phyloP scores from a whole-genome alignment of 2,888 invertebrate genomes.

The Diaphora mendica region DNA sequence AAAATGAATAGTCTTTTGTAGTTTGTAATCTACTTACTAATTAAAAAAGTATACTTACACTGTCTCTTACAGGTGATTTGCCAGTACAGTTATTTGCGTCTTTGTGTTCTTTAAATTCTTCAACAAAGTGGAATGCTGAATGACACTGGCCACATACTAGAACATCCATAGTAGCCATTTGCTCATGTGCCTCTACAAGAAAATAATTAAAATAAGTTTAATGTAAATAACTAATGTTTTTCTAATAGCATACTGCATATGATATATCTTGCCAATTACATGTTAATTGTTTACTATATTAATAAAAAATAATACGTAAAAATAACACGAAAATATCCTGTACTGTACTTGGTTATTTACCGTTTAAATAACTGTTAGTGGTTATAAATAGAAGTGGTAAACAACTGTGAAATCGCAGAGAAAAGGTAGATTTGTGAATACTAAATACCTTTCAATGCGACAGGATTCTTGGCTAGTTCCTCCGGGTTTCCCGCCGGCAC shows the following conservation, averaged over 20 bases:
- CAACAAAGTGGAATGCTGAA: conserved; percentile 91
- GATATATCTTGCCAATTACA: too few species aligned
- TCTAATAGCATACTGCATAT: too few species aligned
- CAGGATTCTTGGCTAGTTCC: conserved; percentile 88
- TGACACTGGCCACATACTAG: conserved; percentile 94
- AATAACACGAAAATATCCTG: too few species aligned
- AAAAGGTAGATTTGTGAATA: background rate
- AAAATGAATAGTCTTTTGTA: background rate
- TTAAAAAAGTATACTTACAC: conserved; percentile 77
- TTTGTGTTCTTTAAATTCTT: conserved; percentile 92
- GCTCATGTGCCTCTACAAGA: conserved; percentile 90
- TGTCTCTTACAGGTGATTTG: conserved; percentile 88
- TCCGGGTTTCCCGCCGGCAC: conserved; percentile 85
- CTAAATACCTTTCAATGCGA: conserved; percentile 85
- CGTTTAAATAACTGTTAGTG: background rate
- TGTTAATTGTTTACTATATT: too few species aligned
- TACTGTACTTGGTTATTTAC: background rate
- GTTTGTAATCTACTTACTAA: background rate
- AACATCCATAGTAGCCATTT: conserved; percentile 91
- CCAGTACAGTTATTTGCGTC: conserved; percentile 86
- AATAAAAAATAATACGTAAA: too few species aligned
- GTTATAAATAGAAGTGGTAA: background rate
- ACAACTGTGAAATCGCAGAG: background rate
- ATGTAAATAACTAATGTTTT: too few species aligned
- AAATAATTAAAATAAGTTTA: background rate